phyloP scores from a whole-genome alignment of 2,797 vertebrate species.

The Melanotaenia pygmaea region DNA sequence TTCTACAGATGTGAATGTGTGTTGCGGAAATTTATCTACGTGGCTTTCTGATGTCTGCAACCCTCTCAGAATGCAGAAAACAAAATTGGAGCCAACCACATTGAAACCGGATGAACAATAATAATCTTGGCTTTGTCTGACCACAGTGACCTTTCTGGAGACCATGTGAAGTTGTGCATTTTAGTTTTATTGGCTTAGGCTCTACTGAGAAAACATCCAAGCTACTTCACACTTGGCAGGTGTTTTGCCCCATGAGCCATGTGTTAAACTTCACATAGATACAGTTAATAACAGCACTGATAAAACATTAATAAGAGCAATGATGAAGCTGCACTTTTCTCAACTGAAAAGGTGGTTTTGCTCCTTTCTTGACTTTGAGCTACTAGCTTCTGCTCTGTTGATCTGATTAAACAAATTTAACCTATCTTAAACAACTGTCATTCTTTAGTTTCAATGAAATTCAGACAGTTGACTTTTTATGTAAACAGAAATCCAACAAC shows the following conservation, averaged over 20 bases:
- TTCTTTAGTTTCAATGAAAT: background rate
- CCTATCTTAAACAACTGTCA: background rate
- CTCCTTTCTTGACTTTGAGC: background rate
- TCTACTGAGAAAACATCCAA: background rate
- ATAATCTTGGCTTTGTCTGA: slow-evolving; percentile 33
- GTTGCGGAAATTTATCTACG: background rate
- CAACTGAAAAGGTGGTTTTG: background rate
- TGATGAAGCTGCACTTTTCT: background rate
- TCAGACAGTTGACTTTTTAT: background rate
- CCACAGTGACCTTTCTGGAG: slow-evolving; percentile 8
- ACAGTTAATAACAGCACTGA: background rate
- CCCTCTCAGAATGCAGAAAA: slow-evolving; percentile 29
- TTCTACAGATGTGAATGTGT: slow-evolving; percentile 65
- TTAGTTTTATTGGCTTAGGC: background rate
- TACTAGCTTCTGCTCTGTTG: background rate
- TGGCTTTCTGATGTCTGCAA: slow-evolving; percentile 28
- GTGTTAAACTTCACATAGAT: background rate
- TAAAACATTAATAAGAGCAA: background rate
- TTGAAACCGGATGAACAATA: slow-evolving; percentile 26
- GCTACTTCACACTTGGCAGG: background rate
- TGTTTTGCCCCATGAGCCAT: background rate
- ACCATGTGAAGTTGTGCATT: background rate
- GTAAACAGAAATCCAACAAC: background rate
- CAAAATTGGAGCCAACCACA: slow-evolving; percentile 19
- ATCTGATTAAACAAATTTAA: background rate